Evolutionary conservation across 2,888 invertebrate genomes (phyloP).

Genomic region (Rhorus exstirpatorius): DNA sequence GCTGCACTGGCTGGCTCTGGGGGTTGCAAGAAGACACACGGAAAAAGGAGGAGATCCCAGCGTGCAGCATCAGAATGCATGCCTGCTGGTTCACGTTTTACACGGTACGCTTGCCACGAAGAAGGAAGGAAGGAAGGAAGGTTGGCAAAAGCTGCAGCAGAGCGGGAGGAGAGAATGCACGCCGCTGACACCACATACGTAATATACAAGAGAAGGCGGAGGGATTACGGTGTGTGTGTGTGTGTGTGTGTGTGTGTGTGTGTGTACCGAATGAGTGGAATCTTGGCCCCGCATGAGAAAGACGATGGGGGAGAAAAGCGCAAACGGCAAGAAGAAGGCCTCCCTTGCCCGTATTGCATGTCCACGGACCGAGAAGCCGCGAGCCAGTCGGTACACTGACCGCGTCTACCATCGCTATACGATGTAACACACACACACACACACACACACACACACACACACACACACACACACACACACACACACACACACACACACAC

Average conservation of each 20-base stretch:
- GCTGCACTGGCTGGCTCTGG: slow-evolving; percentile 31
- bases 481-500: no score
- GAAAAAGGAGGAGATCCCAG: slow-evolving; percentile 25
- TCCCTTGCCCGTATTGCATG: slow-evolving; percentile 41
- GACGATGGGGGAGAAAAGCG: slow-evolving; percentile 26
- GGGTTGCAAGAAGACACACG: slow-evolving; percentile 45
- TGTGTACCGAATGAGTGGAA: slow-evolving; percentile 51
- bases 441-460: no score
- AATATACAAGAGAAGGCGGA: slow-evolving; percentile 63
- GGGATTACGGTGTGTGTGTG: slow-evolving; percentile 64
- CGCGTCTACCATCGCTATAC: slow-evolving; percentile 15
- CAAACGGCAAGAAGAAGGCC: slow-evolving; percentile 52
- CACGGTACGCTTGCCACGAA: slow-evolving; percentile 74
- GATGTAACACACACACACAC: neutral
- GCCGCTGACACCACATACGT: slow-evolving; percentile 74
- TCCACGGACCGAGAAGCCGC: slow-evolving; percentile 58
- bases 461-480: no score
- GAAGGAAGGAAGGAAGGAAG: slow-evolving; percentile 64
- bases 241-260: no score
- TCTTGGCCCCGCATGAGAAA: slow-evolving; percentile 37
- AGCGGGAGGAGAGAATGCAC: slow-evolving; percentile 64
- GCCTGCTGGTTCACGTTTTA: slow-evolving; percentile 75
- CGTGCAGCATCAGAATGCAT: slow-evolving; percentile 71
- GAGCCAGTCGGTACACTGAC: slow-evolving; percentile 59
- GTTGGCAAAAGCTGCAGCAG: slow-evolving; percentile 44